phyloP scores from a whole-genome alignment of 2,888 invertebrate species.

The Macrophya alboannulata region DNA sequence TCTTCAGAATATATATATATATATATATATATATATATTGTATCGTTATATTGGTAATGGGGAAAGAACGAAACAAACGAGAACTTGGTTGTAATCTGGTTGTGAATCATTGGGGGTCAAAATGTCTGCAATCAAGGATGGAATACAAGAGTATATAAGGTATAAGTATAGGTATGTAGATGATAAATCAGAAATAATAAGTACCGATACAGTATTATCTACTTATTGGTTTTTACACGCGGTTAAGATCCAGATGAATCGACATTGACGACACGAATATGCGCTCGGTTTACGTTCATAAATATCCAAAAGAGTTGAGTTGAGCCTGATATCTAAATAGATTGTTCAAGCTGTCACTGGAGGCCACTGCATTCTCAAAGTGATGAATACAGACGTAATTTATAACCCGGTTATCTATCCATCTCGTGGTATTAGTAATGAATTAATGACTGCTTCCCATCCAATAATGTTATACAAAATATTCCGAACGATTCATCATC shows the following conservation, averaged over 20 bases:
- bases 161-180: conserved; percentile 25
- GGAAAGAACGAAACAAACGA: neutral
- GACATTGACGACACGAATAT: conserved; percentile 35
- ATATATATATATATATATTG: neutral
- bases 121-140: conserved; percentile 7
- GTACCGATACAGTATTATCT: conserved; percentile 41
- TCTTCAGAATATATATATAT: neutral
- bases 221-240: conserved; percentile 17
- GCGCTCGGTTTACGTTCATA: conserved; percentile 26
- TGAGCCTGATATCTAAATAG: conserved; percentile 53
- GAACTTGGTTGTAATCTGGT: conserved; percentile 20
- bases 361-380: conserved; percentile 63
- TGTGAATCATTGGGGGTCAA: conserved; percentile 40
- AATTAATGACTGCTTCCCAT: conserved; percentile 68
- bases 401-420: conserved; percentile 66
- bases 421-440: conserved; percentile 68
- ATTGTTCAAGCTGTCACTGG: conserved; percentile 54
- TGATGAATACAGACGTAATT: conserved; percentile 72
- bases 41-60: neutral
- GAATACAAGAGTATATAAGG: conserved; percentile 27
- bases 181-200: conserved; percentile 55
- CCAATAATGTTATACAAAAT: conserved; percentile 70
- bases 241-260: conserved; percentile 25
- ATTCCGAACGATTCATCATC: conserved; percentile 73
- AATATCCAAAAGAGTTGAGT: conserved; percentile 53